phyloP scores from a whole-genome alignment of 2,797 vertebrate species.

The Pithecia hirsuta region DNA sequence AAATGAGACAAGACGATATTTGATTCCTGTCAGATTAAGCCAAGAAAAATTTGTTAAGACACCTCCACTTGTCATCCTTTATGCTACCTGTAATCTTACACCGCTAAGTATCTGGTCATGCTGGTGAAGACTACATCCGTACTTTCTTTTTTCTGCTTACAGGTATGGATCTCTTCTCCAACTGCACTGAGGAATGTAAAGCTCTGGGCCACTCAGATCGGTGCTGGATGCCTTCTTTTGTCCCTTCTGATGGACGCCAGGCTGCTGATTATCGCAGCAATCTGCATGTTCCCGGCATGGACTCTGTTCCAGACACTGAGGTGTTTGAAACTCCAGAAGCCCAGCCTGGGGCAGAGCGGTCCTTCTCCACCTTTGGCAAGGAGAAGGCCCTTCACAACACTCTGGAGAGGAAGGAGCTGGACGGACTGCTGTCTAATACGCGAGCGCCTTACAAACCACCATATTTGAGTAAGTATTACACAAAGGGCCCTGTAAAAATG shows the following conservation, averaged over 20 bases:
- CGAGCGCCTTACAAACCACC: constrained; percentile 95
- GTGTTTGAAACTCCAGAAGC: constrained; percentile 93
- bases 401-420: constrained; percentile 97
- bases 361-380: constrained; percentile 99
- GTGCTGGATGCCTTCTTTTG: constrained; percentile 99
- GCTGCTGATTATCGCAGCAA: constrained; percentile 99
- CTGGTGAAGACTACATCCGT: constrained; percentile 67
- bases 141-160: constrained; percentile 77
- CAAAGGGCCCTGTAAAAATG: constrained; percentile 44
- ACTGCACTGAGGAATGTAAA: constrained; percentile 99
- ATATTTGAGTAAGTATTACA: constrained; percentile 95
- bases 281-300: constrained; percentile 99
- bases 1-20: background rate
- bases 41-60: rapidly evolving
- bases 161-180: constrained; percentile 98
- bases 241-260: constrained; percentile 95
- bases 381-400: constrained; percentile 97
- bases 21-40: background rate
- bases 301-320: constrained; percentile 98
- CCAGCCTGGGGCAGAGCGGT: constrained; percentile 92
- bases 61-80: background rate
- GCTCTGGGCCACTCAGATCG: constrained; percentile 98
- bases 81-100: background rate
- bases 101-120: background rate
- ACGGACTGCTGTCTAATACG: constrained; percentile 94